phyloP scores from a whole-genome alignment of 2,888 invertebrate genomes.

The Eupithecia inturbata region DNA sequence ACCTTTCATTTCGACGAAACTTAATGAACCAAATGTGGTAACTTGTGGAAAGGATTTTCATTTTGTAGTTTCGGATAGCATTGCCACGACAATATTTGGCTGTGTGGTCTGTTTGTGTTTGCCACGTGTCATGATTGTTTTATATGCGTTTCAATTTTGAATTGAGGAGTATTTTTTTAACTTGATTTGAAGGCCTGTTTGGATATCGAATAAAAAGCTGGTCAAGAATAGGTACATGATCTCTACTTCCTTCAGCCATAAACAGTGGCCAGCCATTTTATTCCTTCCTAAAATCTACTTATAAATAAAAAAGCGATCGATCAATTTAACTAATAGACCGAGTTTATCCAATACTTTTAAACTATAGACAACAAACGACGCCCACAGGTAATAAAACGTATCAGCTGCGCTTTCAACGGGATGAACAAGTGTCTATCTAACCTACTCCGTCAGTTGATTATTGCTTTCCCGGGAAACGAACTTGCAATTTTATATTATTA shows the following conservation, averaged over 20 bases:
- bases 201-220: background rate
- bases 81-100: background rate
- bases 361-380: background rate
- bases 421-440: background rate
- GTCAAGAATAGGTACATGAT: background rate
- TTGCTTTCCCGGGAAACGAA: background rate
- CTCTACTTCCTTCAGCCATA: background rate
- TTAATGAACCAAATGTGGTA: background rate
- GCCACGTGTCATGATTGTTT: background rate
- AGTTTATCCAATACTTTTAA: background rate
- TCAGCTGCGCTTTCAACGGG: conserved; percentile 4
- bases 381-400: conserved; percentile 1
- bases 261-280: background rate
- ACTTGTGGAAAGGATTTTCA: background rate
- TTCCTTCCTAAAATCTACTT: background rate
- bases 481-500: background rate
- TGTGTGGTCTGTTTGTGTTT: background rate
- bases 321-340: background rate
- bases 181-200: no score
- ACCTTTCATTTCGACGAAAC: background rate
- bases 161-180: no score
- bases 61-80: background rate
- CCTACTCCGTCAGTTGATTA: background rate
- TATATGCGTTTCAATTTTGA: background rate
- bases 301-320: no score